Conservation (phyloP, 2,113 vertebrate genomes). For the Noctilio leporinus region DNA sequence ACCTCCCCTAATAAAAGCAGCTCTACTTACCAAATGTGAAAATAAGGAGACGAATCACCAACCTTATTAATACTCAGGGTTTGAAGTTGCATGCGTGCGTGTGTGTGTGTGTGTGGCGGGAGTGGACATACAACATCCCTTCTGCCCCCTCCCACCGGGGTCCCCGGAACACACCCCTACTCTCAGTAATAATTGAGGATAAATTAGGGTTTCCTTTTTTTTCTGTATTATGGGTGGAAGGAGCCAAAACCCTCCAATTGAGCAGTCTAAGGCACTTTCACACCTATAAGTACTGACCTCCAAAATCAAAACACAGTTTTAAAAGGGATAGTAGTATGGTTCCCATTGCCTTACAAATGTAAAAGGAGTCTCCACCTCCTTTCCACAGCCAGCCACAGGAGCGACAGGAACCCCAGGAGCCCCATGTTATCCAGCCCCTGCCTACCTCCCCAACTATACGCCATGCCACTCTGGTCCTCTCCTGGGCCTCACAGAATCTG, state of each 20-base stretch:
- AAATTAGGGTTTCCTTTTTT: background rate
- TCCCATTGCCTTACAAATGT: background rate
- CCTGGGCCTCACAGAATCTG: background rate
- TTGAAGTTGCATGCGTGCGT: background rate
- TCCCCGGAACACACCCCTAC: background rate
- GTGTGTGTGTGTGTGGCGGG: too few species aligned
- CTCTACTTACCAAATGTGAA: background rate
- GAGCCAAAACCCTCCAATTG: background rate
- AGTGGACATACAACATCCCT: background rate
- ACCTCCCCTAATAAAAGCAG: background rate
- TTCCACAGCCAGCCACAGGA: background rate
- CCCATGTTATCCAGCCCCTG: background rate
- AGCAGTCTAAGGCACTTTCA: background rate
- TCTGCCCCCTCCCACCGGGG: background rate
- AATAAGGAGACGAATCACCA: background rate
- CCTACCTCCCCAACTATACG: background rate
- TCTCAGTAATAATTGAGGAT: background rate
- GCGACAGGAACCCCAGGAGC: too few species aligned
- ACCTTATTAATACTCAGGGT: background rate
- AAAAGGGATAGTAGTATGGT: background rate
- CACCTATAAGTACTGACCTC: background rate
- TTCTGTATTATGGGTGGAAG: background rate
- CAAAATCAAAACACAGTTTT: constrained; percentile 8
- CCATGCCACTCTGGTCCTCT: background rate
- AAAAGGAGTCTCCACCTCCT: background rate